Conservation (phyloP, 2,113 vertebrate genomes). For the Brachirus orientalis region DNA sequence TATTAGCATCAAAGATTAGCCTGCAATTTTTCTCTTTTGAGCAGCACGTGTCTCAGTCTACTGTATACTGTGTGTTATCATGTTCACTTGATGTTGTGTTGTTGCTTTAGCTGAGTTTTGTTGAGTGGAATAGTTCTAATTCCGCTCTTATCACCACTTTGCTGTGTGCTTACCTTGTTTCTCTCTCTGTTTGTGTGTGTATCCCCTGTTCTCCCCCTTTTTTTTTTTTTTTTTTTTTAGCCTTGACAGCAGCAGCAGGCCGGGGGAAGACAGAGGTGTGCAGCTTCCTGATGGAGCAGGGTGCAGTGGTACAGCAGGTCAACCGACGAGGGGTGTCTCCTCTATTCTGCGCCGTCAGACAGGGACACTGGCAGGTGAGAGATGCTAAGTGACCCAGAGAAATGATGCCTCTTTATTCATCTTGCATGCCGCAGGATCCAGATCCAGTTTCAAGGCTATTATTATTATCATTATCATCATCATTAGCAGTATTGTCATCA, state of each 20-base stretch:
- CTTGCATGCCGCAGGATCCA: too few species aligned
- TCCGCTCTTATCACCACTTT: conserved; percentile 6
- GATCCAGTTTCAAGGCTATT: too few species aligned
- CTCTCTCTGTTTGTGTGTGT: conserved; percentile 7
- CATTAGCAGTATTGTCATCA: too few species aligned
- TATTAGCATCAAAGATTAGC: conserved; percentile 47
- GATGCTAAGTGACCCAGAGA: not conserved
- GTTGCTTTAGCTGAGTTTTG: not conserved
- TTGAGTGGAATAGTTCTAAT: not conserved
- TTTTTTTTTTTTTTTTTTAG: conserved; percentile 64
- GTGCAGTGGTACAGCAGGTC: conserved; percentile 84
- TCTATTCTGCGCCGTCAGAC: conserved; percentile 91
- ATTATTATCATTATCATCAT: too few species aligned
- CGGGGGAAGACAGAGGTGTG: conserved; percentile 94
- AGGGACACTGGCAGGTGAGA: conserved; percentile 96
- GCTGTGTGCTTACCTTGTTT: not conserved
- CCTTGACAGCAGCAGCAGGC: conserved; percentile 92
- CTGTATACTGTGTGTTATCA: not conserved
- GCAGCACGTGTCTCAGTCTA: not conserved
- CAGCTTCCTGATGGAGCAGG: conserved; percentile 84
- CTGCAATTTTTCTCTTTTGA: not conserved
- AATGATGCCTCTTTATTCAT: not conserved
- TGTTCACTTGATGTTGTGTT: not conserved
- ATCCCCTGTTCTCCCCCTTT: conserved; percentile 23
- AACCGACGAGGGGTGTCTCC: conserved; percentile 90